Evolutionary conservation across 1,140 invertebrate genomes (phyloP).

Genomic region (Lepidurus apus): DNA sequence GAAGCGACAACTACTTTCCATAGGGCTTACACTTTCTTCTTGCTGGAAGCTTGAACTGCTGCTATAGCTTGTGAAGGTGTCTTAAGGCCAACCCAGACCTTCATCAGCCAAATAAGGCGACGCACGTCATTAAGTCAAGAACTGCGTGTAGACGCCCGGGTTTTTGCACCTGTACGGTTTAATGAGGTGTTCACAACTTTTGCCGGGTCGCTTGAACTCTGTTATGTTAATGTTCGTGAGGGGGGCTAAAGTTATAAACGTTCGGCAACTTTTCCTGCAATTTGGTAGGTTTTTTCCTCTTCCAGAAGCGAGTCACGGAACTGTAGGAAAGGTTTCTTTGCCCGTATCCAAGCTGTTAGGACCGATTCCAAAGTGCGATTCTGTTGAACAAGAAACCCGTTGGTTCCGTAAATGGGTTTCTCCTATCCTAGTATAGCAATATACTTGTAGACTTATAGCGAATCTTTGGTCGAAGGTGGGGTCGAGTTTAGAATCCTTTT

Average conservation of each 20-base stretch:
- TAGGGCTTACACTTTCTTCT: background rate
- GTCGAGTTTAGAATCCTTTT: background rate
- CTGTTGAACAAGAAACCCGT: background rate
- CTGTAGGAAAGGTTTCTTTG: background rate
- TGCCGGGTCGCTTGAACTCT: background rate
- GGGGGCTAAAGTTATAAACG: background rate
- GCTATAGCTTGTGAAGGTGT: background rate
- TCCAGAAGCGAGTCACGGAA: background rate
- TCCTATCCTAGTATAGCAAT: background rate
- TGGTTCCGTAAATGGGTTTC: background rate
- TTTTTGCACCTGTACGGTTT: background rate
- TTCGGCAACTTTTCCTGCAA: background rate
- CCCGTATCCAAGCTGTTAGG: background rate
- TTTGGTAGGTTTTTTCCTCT: background rate
- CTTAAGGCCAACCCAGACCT: background rate
- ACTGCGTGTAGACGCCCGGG: background rate
- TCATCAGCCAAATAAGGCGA: background rate
- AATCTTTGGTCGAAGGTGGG: background rate
- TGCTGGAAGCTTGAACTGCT: background rate
- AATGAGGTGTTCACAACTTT: background rate
- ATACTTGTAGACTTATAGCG: background rate
- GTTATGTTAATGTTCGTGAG: background rate
- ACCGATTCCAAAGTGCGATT: constrained; percentile 3
- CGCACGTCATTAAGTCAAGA: background rate
- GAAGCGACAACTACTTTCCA: background rate